Conservation (phyloP, 2,888 invertebrate genomes). For the Dasysyrphus albostriatus region DNA sequence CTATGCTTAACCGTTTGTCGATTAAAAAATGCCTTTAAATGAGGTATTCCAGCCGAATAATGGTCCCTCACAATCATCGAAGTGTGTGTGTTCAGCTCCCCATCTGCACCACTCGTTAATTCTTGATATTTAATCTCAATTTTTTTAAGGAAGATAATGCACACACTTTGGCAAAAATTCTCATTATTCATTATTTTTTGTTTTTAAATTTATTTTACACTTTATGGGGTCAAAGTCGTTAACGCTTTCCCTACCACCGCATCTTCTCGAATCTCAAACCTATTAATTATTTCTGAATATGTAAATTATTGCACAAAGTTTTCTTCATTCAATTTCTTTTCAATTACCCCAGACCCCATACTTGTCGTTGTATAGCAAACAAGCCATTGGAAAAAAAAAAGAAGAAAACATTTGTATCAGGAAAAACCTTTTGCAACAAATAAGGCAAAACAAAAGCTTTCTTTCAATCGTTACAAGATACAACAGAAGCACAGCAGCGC, state of each 20-base stretch:
- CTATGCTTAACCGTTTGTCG: too few species aligned
- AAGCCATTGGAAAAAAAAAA: not conserved
- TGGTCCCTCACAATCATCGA: too few species aligned
- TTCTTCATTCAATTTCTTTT: slow-evolving; percentile 1
- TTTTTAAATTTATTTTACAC: not conserved
- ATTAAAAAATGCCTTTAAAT: too few species aligned
- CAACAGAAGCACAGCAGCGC: not conserved
- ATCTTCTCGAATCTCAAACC: not conserved
- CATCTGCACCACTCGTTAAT: too few species aligned
- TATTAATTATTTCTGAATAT: slow-evolving; percentile 20
- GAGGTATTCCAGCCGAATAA: too few species aligned
- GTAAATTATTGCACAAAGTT: slow-evolving; percentile 19
- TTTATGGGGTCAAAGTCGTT: not conserved
- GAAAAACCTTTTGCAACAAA: slow-evolving; percentile 1
- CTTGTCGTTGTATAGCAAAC: too few species aligned
- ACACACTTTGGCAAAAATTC: too few species aligned
- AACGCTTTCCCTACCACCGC: not conserved
- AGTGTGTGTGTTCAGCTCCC: too few species aligned
- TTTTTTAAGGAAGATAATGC: too few species aligned
- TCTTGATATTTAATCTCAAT: too few species aligned
- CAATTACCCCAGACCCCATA: not conserved
- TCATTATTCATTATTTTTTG: not conserved
- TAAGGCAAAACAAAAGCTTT: slow-evolving; percentile 2
- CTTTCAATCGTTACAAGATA: not conserved
- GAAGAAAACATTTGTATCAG: not conserved